phyloP scores from a whole-genome alignment of 2,888 invertebrate genomes.

The Mesorhabditis belari region DNA sequence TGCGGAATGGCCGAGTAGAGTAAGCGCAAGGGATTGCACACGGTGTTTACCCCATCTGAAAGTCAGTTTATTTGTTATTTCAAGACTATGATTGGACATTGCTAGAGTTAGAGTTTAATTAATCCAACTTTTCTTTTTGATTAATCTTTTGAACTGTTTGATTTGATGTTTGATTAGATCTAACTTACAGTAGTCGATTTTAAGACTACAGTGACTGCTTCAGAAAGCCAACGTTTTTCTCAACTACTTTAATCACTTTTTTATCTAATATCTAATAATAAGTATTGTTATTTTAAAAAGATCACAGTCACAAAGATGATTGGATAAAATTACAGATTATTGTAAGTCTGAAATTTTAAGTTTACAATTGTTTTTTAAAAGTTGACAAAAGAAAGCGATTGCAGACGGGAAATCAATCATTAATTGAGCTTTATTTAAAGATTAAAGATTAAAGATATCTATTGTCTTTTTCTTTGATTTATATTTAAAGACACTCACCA shows the following conservation, averaged over 20 bases:
- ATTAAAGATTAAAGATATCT: too few relatives aligned
- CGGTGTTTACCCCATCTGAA: slow-evolving; percentile 48
- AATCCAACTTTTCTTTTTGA: too few relatives aligned
- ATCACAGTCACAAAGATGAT: too few relatives aligned
- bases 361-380: too few relatives aligned
- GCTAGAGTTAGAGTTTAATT: neutral
- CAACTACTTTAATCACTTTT: too few relatives aligned
- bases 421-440: slow-evolving; percentile 8
- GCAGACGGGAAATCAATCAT: neutral
- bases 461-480: neutral
- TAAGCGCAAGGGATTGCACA: slow-evolving; percentile 37
- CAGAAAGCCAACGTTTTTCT: slow-evolving; percentile 29
- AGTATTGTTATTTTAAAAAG: too few relatives aligned
- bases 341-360: too few relatives aligned
- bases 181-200: slow-evolving; percentile 31
- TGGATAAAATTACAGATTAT: too few relatives aligned
- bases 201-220: slow-evolving; percentile 38
- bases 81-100: neutral
- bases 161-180: too few relatives aligned
- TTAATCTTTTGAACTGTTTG: too few relatives aligned
- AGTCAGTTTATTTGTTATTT: neutral
- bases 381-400: too few relatives aligned
- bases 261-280: too few relatives aligned
- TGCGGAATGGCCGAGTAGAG: slow-evolving; percentile 33
- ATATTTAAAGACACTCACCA: slow-evolving; percentile 15